Evolutionary conservation across 2,113 vertebrate genomes (phyloP).

Genomic region (Platichthys stellatus): DNA sequence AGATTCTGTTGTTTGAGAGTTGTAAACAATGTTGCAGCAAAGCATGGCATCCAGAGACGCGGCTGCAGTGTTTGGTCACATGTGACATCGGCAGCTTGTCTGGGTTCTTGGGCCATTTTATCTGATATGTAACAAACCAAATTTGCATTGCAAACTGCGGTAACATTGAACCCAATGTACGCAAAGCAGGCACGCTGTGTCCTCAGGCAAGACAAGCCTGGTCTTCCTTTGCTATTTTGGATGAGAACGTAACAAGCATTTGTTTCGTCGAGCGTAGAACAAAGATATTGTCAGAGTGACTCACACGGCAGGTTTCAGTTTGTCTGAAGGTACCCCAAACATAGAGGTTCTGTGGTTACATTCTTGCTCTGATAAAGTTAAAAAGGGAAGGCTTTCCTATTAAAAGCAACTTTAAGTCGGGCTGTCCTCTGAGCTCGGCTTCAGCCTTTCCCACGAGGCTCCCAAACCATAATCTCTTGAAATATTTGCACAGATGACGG

Average conservation of each 20-base stretch:
- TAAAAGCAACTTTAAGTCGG: slow-evolving; percentile 19
- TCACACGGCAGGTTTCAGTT: slow-evolving; percentile 55
- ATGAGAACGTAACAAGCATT: slow-evolving; percentile 64
- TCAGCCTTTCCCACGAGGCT: slow-evolving; percentile 77
- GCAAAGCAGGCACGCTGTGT: slow-evolving; percentile 15
- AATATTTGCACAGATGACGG: slow-evolving; percentile 80
- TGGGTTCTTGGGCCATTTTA: background rate
- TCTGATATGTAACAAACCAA: background rate
- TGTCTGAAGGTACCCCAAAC: slow-evolving; percentile 39
- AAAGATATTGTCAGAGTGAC: slow-evolving; percentile 58
- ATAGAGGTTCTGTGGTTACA: slow-evolving; percentile 33
- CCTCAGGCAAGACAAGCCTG: slow-evolving; percentile 39
- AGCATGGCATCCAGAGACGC: slow-evolving; percentile 59
- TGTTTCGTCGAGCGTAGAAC: slow-evolving; percentile 61
- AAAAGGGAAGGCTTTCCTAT: background rate
- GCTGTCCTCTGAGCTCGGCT: slow-evolving; percentile 55
- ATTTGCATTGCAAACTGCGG: slow-evolving; percentile 15
- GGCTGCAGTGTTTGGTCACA: slow-evolving; percentile 18
- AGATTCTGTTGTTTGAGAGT: slow-evolving; percentile 79
- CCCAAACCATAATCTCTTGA: slow-evolving; percentile 73
- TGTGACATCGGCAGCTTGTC: slow-evolving; percentile 34
- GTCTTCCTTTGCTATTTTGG: slow-evolving; percentile 46
- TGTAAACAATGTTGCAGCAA: slow-evolving; percentile 71
- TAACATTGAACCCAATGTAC: background rate
- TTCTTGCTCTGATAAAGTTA: slow-evolving; percentile 25